Conservation (phyloP, 2,888 invertebrate species). For the Oxyscelio sp. region DNA sequence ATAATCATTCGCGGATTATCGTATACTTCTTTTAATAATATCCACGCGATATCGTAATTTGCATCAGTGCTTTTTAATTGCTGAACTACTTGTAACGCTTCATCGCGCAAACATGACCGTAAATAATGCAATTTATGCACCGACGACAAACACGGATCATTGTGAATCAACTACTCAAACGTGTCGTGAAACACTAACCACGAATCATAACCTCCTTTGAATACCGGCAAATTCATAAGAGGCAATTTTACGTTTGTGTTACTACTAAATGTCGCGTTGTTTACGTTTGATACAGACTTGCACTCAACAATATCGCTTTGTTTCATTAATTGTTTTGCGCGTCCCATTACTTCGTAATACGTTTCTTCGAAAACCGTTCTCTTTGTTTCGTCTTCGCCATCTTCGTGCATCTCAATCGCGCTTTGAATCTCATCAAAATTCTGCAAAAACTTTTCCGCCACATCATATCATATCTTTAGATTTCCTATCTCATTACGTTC, state of each 20-base stretch:
- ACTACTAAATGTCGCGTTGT: constrained; percentile 7
- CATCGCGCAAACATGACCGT: constrained; percentile 57
- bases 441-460: not conserved
- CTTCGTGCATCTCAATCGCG: constrained; percentile 2
- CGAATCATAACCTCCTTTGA: constrained; percentile 19
- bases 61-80: constrained; percentile 54
- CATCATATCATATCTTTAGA: constrained; percentile 14
- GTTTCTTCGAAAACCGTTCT: constrained; percentile 18
- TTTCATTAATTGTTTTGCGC: not conserved
- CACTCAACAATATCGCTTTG: not conserved
- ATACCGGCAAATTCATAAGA: constrained; percentile 16
- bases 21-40: constrained; percentile 46
- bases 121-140: constrained; percentile 74
- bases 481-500: constrained; percentile 1
- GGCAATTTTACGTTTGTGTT: not conserved
- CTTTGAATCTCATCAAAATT: constrained; percentile 17
- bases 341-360: constrained; percentile 21
- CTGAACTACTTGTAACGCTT: constrained; percentile 68
- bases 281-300: not conserved
- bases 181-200: constrained; percentile 16
- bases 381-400: not conserved
- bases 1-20: constrained; percentile 23
- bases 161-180: not conserved
- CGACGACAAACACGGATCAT: not conserved
- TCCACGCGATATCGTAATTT: constrained; percentile 73